Conservation (phyloP, 2,113 vertebrate genomes). For the Aspidoscelis tigris region DNA sequence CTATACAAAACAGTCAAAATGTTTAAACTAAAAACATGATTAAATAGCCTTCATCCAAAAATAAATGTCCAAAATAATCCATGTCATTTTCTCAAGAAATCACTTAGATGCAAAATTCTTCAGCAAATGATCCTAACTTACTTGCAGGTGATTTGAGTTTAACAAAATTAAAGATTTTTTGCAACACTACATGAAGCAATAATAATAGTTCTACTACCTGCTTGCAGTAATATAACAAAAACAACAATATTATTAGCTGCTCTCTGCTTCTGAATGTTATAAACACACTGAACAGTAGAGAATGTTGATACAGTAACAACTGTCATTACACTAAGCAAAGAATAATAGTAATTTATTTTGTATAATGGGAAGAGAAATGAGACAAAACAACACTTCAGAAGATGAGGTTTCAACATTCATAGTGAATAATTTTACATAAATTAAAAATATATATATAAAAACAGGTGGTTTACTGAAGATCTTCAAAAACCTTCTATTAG, state of each 20-base stretch:
- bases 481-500: too few relatives aligned
- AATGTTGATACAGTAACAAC: not conserved
- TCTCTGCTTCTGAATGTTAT: not conserved
- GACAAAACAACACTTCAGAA: not conserved
- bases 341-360: not conserved
- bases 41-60: too few relatives aligned
- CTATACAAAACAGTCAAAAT: too few relatives aligned
- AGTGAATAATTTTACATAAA: too few relatives aligned
- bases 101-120: not conserved
- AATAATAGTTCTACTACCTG: too few relatives aligned
- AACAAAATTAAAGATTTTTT: not conserved
- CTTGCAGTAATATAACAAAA: too few relatives aligned
- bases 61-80: too few relatives aligned
- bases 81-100: too few relatives aligned
- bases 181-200: too few relatives aligned
- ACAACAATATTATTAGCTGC: not conserved
- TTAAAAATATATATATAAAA: too few relatives aligned
- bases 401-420: not conserved
- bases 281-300: not conserved
- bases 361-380: not conserved
- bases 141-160: not conserved
- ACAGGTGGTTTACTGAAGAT: too few relatives aligned
- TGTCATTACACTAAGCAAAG: not conserved
- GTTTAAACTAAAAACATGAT: too few relatives aligned
- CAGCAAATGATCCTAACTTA: not conserved